phyloP scores from a whole-genome alignment of 1,140 invertebrate genomes.

The Panulirus ornatus region DNA sequence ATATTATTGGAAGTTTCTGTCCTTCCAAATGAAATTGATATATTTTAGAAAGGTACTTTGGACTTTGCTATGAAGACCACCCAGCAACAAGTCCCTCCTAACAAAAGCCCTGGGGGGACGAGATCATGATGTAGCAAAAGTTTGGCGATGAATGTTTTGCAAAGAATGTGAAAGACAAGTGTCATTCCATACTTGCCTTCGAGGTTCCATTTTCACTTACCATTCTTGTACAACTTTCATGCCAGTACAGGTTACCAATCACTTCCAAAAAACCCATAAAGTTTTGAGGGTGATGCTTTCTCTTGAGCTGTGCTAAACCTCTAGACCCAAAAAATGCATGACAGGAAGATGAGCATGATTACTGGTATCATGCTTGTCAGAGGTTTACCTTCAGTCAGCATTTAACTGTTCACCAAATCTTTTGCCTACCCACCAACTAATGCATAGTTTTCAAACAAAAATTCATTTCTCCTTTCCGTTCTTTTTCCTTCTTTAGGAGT shows the following conservation, averaged over 20 bases:
- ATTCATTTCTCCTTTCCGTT: not conserved
- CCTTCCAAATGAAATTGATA: slow-evolving; percentile 40
- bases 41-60: slow-evolving; percentile 39
- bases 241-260: slow-evolving; percentile 40
- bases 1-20: slow-evolving; percentile 19
- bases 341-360: not conserved
- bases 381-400: not conserved
- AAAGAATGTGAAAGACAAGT: slow-evolving; percentile 42
- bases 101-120: slow-evolving; percentile 57
- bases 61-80: slow-evolving; percentile 25
- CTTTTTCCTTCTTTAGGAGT: not conserved
- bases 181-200: slow-evolving; percentile 35
- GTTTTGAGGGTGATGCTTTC: slow-evolving; percentile 14
- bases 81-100: slow-evolving; percentile 35
- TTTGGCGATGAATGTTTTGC: slow-evolving; percentile 33
- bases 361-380: not conserved
- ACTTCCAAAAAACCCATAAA: slow-evolving; percentile 17
- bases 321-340: not conserved
- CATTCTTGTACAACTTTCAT: slow-evolving; percentile 12
- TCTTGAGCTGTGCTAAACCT: not conserved
- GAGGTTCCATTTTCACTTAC: not conserved
- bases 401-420: not conserved
- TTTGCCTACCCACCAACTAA: not conserved
- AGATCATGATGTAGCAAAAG: slow-evolving; percentile 61
- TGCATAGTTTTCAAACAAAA: not conserved